Evolutionary conservation across 2,797 vertebrate species (phyloP).

Genomic region (Acrossocheilus wenchowensis): DNA sequence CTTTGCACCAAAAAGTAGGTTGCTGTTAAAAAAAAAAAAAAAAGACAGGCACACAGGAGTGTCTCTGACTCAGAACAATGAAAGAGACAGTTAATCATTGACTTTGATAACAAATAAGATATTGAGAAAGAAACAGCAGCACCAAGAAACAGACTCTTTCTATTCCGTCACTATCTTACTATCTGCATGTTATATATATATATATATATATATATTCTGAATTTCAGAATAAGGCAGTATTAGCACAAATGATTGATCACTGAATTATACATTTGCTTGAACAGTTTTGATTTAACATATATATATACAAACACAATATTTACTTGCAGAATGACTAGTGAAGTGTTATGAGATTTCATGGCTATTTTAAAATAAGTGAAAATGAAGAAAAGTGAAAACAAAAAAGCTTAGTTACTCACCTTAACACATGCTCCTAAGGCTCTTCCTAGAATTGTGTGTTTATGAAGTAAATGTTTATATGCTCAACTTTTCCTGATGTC

Average conservation of each 20-base stretch:
- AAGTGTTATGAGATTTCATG: not conserved
- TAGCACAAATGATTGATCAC: not conserved
- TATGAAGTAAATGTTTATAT: slow-evolving; percentile 15
- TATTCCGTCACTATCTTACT: not conserved
- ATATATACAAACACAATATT: not conserved
- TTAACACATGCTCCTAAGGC: slow-evolving; percentile 12
- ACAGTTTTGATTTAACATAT: not conserved
- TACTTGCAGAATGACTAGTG: not conserved
- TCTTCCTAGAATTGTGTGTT: not conserved
- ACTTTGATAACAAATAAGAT: slow-evolving; percentile 1
- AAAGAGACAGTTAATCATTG: slow-evolving; percentile 27
- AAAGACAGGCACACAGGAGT: not conserved
- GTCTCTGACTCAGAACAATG: slow-evolving; percentile 15
- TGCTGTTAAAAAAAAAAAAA: not conserved
- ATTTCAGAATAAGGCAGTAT: not conserved
- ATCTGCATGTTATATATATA: not conserved
- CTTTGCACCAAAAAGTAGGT: slow-evolving; percentile 1
- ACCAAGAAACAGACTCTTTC: not conserved
- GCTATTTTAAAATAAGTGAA: not conserved
- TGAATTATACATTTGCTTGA: not conserved
- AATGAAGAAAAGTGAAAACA: not conserved
- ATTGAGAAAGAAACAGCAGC: not conserved
- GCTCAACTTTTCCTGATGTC: not conserved
- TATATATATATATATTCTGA: not conserved
- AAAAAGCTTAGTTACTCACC: not conserved